phyloP scores from a whole-genome alignment of 2,797 vertebrate genomes.

The Acanthiza pusilla region DNA sequence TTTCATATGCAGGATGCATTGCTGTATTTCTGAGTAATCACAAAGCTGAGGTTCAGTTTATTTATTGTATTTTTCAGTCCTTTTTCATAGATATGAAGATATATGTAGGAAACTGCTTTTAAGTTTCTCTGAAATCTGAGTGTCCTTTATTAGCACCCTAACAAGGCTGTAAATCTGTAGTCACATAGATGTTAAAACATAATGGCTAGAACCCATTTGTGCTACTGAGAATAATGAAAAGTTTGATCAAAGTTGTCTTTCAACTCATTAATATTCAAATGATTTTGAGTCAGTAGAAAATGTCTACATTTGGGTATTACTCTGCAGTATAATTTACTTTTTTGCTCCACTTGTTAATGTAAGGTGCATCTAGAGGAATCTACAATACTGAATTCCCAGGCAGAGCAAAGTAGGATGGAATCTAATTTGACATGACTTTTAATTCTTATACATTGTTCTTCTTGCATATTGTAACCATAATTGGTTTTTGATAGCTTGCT shows the following conservation, averaged over 20 bases:
- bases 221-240: neutral
- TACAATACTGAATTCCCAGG: neutral
- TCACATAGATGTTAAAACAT: neutral
- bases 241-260: neutral
- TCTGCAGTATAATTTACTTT: neutral
- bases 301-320: neutral
- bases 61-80: neutral
- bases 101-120: neutral
- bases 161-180: neutral
- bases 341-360: neutral
- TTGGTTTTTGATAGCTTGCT: neutral
- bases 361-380: neutral
- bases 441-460: neutral
- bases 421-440: neutral
- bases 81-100: neutral
- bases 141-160: neutral
- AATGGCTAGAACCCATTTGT: neutral
- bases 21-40: neutral
- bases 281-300: neutral
- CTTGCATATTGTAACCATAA: neutral
- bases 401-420: neutral
- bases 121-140: neutral
- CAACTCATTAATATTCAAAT: neutral
- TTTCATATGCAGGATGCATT: neutral
- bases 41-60: neutral